phyloP scores from a whole-genome alignment of 53 echinoderm and acorn worm species.

The Arbacia lixula region DNA sequence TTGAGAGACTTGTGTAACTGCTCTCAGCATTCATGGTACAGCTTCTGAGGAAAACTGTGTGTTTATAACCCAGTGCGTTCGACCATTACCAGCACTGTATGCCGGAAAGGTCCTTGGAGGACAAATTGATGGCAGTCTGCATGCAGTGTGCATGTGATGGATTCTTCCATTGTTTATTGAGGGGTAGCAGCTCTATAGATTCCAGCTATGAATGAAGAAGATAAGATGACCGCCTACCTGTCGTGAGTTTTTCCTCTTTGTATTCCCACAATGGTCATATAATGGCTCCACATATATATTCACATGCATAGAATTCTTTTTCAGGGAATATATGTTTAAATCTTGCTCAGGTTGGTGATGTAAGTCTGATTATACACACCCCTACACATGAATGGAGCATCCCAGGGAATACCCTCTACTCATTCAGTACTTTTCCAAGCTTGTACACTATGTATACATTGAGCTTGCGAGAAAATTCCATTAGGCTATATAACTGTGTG shows the following conservation, averaged over 20 bases:
- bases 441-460: not conserved
- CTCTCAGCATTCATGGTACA: too few relatives aligned
- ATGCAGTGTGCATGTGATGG: constrained; percentile 47
- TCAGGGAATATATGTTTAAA: not conserved
- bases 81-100: not conserved
- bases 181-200: not conserved
- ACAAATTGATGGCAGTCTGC: constrained; percentile 13
- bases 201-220: not conserved
- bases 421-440: constrained; percentile 43
- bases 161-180: constrained; percentile 10
- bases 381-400: constrained; percentile 23
- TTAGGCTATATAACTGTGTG: constrained; percentile 4
- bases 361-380: not conserved
- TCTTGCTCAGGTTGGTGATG: not conserved
- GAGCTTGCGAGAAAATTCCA: constrained; percentile 1
- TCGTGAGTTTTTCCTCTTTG: not conserved
- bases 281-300: not conserved
- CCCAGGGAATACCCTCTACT: constrained; percentile 38
- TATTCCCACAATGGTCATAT: too few relatives aligned
- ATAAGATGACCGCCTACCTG: not conserved
- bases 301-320: not conserved
- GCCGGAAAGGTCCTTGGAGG: constrained; percentile 29
- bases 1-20: too few relatives aligned
- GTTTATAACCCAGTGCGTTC: constrained; percentile 6
- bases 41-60: too few relatives aligned